These are phyloP conservation scores for Villa cingulata DNA, from an alignment of 2,888 invertebrate genomes.

Conservation along the genomic window DNA sequence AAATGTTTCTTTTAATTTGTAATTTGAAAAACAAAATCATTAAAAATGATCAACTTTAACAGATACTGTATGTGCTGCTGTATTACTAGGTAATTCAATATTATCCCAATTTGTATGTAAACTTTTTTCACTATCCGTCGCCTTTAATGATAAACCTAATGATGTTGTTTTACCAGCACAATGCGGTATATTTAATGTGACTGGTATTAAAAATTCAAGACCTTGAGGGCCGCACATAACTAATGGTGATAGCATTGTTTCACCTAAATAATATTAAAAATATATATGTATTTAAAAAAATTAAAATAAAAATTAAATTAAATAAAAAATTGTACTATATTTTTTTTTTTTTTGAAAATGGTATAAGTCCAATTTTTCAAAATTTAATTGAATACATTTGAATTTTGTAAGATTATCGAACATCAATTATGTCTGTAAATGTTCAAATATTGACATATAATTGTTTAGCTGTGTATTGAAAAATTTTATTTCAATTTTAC, in stretches of 20 bases:
- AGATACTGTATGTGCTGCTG: slow-evolving; percentile 74
- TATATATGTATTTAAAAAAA: slow-evolving; percentile 1
- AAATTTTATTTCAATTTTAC: too few relatives aligned
- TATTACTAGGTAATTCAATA: slow-evolving; percentile 67
- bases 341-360: too few relatives aligned
- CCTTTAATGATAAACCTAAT: slow-evolving; percentile 61
- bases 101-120: slow-evolving; percentile 76
- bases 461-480: too few relatives aligned
- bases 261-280: slow-evolving; percentile 47
- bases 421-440: too few relatives aligned
- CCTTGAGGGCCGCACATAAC: slow-evolving; percentile 96
- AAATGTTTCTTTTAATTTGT: too few relatives aligned
- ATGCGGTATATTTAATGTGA: slow-evolving; percentile 83
- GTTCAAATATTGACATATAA: too few relatives aligned
- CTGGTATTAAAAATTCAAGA: slow-evolving; percentile 74
- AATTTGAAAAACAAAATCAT: too few relatives aligned
- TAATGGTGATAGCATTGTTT: slow-evolving; percentile 83
- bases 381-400: too few relatives aligned
- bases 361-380: too few relatives aligned
- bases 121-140: slow-evolving; percentile 70
- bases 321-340: too few relatives aligned
- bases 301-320: slow-evolving; percentile 1
- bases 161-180: slow-evolving; percentile 66
- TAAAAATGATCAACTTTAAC: slow-evolving; percentile 87
- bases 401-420: too few relatives aligned